Conservation (phyloP, 2,888 invertebrate genomes). For the Chymomyza procnemis region DNA sequence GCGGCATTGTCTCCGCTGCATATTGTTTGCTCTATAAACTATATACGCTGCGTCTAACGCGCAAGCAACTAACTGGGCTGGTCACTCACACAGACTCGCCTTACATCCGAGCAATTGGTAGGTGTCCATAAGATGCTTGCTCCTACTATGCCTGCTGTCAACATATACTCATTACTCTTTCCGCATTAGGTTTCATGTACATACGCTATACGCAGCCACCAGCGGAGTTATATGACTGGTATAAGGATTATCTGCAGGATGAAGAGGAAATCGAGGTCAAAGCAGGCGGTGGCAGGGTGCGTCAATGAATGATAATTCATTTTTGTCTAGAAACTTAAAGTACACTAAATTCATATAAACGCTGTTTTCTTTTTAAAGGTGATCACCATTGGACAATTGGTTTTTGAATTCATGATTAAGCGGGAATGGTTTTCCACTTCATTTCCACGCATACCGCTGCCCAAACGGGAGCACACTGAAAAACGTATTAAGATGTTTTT, state of each 20-base stretch:
- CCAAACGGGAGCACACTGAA: slow-evolving; percentile 95
- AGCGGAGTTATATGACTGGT: slow-evolving; percentile 97
- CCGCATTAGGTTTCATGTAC: slow-evolving; percentile 83
- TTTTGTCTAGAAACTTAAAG: not conserved
- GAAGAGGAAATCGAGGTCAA: slow-evolving; percentile 98
- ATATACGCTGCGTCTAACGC: slow-evolving; percentile 96
- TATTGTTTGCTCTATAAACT: slow-evolving; percentile 99
- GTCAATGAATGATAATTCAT: slow-evolving; percentile 64
- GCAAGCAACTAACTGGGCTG: slow-evolving; percentile 97
- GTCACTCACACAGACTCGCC: slow-evolving; percentile 97
- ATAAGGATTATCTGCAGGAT: slow-evolving; percentile 96
- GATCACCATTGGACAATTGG: slow-evolving; percentile 94
- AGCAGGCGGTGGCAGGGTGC: slow-evolving; percentile 95
- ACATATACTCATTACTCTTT: too few species aligned
- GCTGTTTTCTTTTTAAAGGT: slow-evolving; percentile 64
- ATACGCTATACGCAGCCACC: slow-evolving; percentile 98
- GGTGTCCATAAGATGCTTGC: slow-evolving; percentile 77
- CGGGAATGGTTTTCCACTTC: slow-evolving; percentile 99
- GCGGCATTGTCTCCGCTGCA: slow-evolving; percentile 99
- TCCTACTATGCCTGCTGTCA: slow-evolving; percentile 46
- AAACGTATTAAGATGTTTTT: slow-evolving; percentile 84
- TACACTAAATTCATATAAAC: not conserved
- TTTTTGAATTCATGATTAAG: slow-evolving; percentile 94
- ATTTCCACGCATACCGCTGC: slow-evolving; percentile 98
- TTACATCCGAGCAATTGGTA: slow-evolving; percentile 96